These are phyloP conservation scores for Parelbella ahira DNA, from an alignment of 2,888 invertebrate genomes.

Conservation along the genomic window DNA sequence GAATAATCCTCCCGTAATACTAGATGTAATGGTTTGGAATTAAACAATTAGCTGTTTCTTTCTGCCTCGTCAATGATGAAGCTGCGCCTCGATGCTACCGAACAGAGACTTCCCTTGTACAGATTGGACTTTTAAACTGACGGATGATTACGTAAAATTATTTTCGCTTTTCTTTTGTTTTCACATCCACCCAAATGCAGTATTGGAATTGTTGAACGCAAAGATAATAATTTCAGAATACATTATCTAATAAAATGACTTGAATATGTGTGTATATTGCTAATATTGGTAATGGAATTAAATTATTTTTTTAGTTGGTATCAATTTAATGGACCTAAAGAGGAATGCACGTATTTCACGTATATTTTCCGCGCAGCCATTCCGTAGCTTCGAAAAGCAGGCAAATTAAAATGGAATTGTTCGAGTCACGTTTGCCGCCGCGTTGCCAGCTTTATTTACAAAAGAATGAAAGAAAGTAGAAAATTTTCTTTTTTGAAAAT, in stretches of 20 bases:
- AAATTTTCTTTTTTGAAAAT: conserved; percentile 15
- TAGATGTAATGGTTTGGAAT: conserved; percentile 76
- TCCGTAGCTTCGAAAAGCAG: conserved; percentile 12
- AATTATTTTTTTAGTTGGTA: too few relatives aligned
- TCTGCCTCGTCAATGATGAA: conserved; percentile 69
- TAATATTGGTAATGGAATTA: too few relatives aligned
- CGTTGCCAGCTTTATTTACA: conserved; percentile 18
- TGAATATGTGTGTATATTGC: too few relatives aligned
- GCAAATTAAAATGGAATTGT: conserved; percentile 14
- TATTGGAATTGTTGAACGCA: too few relatives aligned
- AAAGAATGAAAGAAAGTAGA: conserved; percentile 5
- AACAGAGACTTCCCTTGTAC: conserved; percentile 18
- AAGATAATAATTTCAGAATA: too few relatives aligned
- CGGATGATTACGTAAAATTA: neutral
- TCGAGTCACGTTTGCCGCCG: conserved; percentile 18
- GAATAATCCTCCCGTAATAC: conserved; percentile 76
- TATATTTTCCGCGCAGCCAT: conserved; percentile 2
- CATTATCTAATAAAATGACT: too few relatives aligned
- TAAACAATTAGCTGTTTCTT: conserved; percentile 78
- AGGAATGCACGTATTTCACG: conserved; percentile 2
- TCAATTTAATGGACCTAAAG: too few relatives aligned
- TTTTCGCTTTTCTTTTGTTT: too few relatives aligned
- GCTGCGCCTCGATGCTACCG: conserved; percentile 30
- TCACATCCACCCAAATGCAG: too few relatives aligned
- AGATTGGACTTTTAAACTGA: neutral